Base-by-base conservation (phyloP, 2,113 vertebrate genomes). In the Forbesichthys papilliferus region DNA sequence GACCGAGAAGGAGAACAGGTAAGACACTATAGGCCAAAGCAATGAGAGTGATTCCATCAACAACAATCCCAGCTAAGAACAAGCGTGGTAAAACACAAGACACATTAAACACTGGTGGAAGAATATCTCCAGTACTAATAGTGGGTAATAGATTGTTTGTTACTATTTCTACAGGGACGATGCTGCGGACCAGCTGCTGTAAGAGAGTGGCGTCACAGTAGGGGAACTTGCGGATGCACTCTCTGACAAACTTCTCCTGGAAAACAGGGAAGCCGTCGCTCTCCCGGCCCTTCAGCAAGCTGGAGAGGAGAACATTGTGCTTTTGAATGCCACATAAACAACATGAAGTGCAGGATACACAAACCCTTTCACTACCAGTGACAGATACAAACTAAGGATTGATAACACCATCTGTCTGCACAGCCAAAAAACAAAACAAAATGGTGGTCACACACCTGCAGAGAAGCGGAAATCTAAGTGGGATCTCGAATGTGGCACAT, bases 151-250 rank as follows among this genome's bases (percentile, higher is more conserved):
- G 36, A 42, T 12, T 0, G 20, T 13, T 46, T 87, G 96, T 96
- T 89, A 99, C 98, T 9, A 99, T 96, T 89, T 98, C 96, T 57
- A 99, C 96, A 1, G 98, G 98, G 49, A 97, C 95, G 62, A 99
- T 96, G 68, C 95, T 99, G 69, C 96, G 93, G 65, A 99, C 98
- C 63, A 99, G 95, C 90, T 99, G 98, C 92, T 99, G 98, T 51
- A 99, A 94, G 77, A 99, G 89, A 0, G 96, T 98, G 1, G 96
- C 94, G 74, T 99, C 97, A 48, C 95, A 97, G 84, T 94, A 98
- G 0, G 98, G 98, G 75, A 98, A 99, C 86, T 98, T 99, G 5
- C 96, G 91, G 83, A 99, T 95, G 57, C 95, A 96, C 80, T 99
- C 96, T 81, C 98, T 84, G 76, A 99, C 92, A 54, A 98, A 89